Percentiles rank a stretch among this genome's conserved stretches.
These are phyloP conservation scores for Xylota sylvarum DNA, from an alignment of 2,888 invertebrate genomes.

Conservation along the genomic window DNA sequence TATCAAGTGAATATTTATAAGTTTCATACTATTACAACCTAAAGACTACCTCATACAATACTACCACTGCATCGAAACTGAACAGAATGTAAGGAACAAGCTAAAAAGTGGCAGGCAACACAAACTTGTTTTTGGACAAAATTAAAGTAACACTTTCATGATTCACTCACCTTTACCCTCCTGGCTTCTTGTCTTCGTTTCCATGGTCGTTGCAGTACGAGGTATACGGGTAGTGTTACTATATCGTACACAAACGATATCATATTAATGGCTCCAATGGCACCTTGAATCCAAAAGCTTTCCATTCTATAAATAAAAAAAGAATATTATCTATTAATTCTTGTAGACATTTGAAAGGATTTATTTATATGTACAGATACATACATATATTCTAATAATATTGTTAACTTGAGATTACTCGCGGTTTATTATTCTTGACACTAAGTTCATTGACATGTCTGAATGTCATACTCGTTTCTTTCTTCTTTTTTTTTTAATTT, in stretches of 20 bases:
- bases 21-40: no score
- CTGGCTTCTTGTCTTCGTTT: conserved; percentile 91
- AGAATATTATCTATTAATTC: conserved; percentile 31
- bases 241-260: conserved; percentile 95
- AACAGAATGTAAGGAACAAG: no score
- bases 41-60: no score
- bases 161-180: conserved; percentile 89
- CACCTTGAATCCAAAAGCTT: conserved; percentile 89
- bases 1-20: no score
- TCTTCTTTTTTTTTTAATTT: no score
- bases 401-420: background rate
- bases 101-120: no score
- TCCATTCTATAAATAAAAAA: conserved; percentile 86
- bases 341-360: background rate
- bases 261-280: conserved; percentile 91
- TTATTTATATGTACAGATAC: no score
- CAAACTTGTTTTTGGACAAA: no score
- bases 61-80: no score
- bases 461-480: no score
- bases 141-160: conserved; percentile 14
- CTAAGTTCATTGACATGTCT: no score
- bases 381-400: background rate
- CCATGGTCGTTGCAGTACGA: conserved; percentile 95
- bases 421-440: no score
- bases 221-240: conserved; percentile 95